Evolutionary conservation across 2,797 vertebrate species (phyloP), one percentile per base, ranked within the genome.

Genomic region (Poeciliopsis turneri): DNA sequence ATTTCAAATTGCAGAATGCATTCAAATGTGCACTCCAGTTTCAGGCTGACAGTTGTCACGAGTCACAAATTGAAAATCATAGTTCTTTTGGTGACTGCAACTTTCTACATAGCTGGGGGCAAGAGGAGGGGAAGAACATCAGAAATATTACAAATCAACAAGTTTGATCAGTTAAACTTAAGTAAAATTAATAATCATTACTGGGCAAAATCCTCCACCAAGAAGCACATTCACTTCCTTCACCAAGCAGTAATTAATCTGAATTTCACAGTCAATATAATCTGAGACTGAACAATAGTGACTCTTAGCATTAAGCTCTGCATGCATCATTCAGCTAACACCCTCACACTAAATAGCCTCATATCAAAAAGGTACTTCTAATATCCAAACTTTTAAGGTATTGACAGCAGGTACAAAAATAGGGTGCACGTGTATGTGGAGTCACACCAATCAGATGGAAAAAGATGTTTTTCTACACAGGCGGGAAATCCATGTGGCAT

Each of bases 111-210:
- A 61, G 73, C 33, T 41, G 41, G 78, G 5, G 13, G 20, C 0
- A 9, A 9, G n/a, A 11, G 43, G 43, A 2, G 12, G 12, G 23
- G 41, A 15, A 61, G 11, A 77, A 0, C 61, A 36, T 36, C 61
- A 66, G 43, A 46, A 80, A 72, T 28, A 68, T 45, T 71, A 64
- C 75, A 78, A 41, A 45, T 20, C 2, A 59, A n/a, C 20, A 36
- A 66, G 53, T 64, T 79, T 61, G 28, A 61, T 59, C 2, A 68
- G 43, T 55, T 59, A 61, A 81, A 66, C 36, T 5, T 57, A 36
- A 74, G 36, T 15, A 61, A 33, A 30, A 28, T 36, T 64, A 64
- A 33, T 36, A 16, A 64, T 33, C 33, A 64, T 64, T 64, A 20
- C 39, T 41, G 20, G 36, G 39, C 4, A 68, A 23, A 68, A 25